phyloP scores from a whole-genome alignment of 2,113 vertebrate genomes.

The Brachypteracias leptosomus region DNA sequence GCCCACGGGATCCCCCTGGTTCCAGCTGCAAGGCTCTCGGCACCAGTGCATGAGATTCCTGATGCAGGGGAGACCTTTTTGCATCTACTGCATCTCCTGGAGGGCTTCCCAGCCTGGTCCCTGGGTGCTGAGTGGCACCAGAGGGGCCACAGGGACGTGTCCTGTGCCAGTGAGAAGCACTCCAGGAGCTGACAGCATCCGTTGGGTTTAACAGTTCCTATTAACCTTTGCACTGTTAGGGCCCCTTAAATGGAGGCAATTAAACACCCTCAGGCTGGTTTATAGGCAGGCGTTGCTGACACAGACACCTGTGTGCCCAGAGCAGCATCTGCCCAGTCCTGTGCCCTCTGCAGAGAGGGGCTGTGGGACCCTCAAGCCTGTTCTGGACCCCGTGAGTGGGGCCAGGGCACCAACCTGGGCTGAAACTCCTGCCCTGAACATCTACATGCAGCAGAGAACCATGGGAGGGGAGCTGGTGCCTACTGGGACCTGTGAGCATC shows the following conservation, averaged over 20 bases:
- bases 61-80: background rate
- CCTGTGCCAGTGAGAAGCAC: background rate
- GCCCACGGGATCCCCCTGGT: background rate
- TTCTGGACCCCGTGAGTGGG: too few species aligned
- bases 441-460: too few species aligned
- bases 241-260: background rate
- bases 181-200: background rate
- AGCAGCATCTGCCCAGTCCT: too few species aligned
- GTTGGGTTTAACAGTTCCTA: rapidly evolving
- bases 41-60: background rate
- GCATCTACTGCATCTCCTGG: background rate
- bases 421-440: too few species aligned
- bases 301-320: background rate
- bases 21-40: background rate
- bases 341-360: too few species aligned
- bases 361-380: too few species aligned
- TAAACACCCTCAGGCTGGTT: background rate
- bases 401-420: too few species aligned
- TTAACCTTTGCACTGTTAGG: background rate
- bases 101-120: background rate
- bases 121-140: background rate
- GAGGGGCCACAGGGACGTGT: rapidly evolving
- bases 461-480: too few species aligned
- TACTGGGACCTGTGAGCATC: too few species aligned
- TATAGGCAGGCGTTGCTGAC: background rate